Evolutionary conservation across 2,888 invertebrate species (phyloP).

Genomic region (Sthenelais limicola): DNA sequence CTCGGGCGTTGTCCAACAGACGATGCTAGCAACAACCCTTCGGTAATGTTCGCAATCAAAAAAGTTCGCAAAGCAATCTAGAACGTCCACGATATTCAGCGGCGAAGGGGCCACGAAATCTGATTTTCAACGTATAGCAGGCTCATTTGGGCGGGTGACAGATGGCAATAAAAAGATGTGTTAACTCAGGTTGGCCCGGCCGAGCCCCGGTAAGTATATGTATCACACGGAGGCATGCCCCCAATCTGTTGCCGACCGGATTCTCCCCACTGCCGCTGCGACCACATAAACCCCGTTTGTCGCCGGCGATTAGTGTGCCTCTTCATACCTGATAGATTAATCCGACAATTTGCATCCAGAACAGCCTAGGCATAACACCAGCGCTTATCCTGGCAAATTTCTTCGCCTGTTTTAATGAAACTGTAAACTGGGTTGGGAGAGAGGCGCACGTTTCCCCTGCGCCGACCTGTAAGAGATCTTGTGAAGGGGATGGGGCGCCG

Average conservation of each 20-base stretch:
- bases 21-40: too few species aligned
- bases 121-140: neutral
- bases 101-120: neutral
- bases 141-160: conserved; percentile 22
- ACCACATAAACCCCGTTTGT: neutral
- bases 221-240: conserved; percentile 1
- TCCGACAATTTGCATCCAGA: conserved; percentile 31
- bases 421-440: too few species aligned
- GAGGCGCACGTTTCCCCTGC: too few species aligned
- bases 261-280: neutral
- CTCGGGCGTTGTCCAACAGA: too few species aligned
- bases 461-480: too few species aligned
- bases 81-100: neutral
- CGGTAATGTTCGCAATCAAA: too few species aligned
- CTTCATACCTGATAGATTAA: conserved; percentile 18
- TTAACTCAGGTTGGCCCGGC: neutral
- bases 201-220: conserved; percentile 16
- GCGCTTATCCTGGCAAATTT: too few species aligned
- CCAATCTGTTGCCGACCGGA: conserved; percentile 20
- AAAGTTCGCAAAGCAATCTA: conserved; percentile 17
- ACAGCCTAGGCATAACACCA: neutral
- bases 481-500: too few species aligned
- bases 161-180: conserved; percentile 22
- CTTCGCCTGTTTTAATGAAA: too few species aligned
- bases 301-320: conserved; percentile 6